phyloP scores from a whole-genome alignment of 2,113 vertebrate genomes.

The Gorsachius goisagi region DNA sequence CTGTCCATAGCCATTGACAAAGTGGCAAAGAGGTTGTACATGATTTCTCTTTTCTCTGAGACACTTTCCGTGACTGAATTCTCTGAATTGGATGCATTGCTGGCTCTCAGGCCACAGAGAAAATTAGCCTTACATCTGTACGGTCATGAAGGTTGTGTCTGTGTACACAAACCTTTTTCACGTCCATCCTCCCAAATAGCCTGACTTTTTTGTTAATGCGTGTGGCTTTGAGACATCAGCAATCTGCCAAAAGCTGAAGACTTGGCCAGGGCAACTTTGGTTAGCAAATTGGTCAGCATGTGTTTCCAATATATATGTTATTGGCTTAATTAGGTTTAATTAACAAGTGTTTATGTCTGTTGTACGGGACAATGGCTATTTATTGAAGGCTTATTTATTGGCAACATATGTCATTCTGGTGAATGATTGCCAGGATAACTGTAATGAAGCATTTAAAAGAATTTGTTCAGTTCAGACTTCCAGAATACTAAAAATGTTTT shows the following conservation, averaged over 20 bases:
- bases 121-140: background rate
- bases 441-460: background rate
- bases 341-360: constrained; percentile 14
- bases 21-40: background rate
- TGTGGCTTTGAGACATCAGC: background rate
- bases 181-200: background rate
- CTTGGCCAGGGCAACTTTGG: background rate
- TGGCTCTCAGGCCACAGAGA: background rate
- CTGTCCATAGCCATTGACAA: background rate
- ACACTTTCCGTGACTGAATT: background rate
- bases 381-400: constrained; percentile 26
- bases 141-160: background rate
- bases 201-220: background rate
- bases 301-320: constrained; percentile 5
- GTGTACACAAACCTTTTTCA: background rate
- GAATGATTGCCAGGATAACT: constrained; percentile 1
- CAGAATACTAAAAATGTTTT: background rate
- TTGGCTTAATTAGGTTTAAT: constrained; percentile 37
- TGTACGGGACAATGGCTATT: background rate
- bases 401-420: background rate
- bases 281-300: constrained; percentile 7
- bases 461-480: background rate
- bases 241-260: background rate
- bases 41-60: background rate
- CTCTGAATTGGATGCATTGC: background rate